Percentiles rank a stretch among this genome's conserved stretches.
phyloP scores from a whole-genome alignment of 1,140 invertebrate species.

The Danaus melanippus region DNA sequence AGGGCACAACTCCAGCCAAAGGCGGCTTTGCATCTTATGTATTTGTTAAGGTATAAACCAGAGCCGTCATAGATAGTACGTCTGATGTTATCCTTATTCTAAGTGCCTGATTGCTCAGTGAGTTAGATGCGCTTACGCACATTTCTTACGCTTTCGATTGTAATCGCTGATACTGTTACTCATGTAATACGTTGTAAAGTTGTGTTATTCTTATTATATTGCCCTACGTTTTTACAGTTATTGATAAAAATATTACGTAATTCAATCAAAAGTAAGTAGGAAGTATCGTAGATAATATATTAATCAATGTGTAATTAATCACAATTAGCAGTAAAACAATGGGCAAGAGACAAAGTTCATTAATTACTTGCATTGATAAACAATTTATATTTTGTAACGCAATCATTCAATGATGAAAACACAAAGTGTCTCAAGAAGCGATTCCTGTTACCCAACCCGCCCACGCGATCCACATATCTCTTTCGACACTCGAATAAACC shows the following conservation, averaged over 20 bases:
- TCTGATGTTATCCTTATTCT: conserved; percentile 5
- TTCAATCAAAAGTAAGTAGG: no score
- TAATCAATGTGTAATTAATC: no score
- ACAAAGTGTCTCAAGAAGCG: conserved; percentile 24
- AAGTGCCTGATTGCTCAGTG: conserved; percentile 12
- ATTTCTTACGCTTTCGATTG: conserved; percentile 15
- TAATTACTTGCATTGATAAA: no score
- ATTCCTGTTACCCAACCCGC: conserved; percentile 37
- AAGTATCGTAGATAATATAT: no score
- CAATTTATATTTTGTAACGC: conserved; percentile 16
- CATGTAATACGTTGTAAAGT: no score
- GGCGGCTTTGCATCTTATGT: conserved; percentile 16
- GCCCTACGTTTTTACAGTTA: no score
- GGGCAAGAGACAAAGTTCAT: no score
- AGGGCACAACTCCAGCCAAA: conserved; percentile 11
- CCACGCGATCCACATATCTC: conserved; percentile 43
- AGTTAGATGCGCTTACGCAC: conserved; percentile 14
- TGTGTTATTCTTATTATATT: no score
- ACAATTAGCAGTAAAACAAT: no score
- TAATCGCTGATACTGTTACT: conserved; percentile 8
- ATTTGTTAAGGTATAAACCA: conserved; percentile 13
- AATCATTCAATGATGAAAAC: conserved; percentile 12
- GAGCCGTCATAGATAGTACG: conserved; percentile 4
- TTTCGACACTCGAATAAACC: conserved; percentile 64
- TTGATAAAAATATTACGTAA: no score